Evolutionary conservation across 2,113 vertebrate genomes (phyloP).

Genomic region (Poeciliopsis retropinna): DNA sequence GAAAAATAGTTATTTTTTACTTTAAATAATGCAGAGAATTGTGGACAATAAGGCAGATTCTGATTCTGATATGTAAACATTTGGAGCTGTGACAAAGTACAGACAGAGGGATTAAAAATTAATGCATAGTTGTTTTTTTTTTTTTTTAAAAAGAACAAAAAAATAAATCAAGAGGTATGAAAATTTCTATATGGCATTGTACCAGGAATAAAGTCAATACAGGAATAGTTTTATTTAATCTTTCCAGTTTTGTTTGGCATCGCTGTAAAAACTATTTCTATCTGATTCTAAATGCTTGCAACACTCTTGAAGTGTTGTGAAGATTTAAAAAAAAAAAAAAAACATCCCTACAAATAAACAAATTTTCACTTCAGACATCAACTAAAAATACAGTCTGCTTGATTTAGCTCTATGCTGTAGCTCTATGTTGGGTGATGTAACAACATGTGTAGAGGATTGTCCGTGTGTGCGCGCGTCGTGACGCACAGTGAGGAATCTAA

Average conservation of each 20-base stretch:
- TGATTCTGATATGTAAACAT: not conserved
- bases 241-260: too few relatives aligned
- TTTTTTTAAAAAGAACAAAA: too few relatives aligned
- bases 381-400: conserved; percentile 21
- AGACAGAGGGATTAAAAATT: too few relatives aligned
- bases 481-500: conserved; percentile 10
- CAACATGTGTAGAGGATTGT: conserved; percentile 40
- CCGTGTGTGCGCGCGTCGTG: conserved; percentile 8
- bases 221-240: too few relatives aligned
- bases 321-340: not conserved
- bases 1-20: too few relatives aligned
- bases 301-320: too few relatives aligned
- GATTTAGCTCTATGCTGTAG: conserved; percentile 11
- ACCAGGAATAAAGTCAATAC: too few relatives aligned
- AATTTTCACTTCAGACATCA: not conserved
- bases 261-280: too few relatives aligned
- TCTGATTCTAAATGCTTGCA: too few relatives aligned
- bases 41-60: not conserved
- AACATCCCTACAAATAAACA: conserved; percentile 1
- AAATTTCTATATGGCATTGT: not conserved
- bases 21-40: too few relatives aligned
- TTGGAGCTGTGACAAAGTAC: not conserved
- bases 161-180: not conserved
- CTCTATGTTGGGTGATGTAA: conserved; percentile 28
- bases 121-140: too few relatives aligned